Base-by-base conservation (phyloP, 2,797 vertebrate genomes). In the Pelobates cultripes region DNA sequence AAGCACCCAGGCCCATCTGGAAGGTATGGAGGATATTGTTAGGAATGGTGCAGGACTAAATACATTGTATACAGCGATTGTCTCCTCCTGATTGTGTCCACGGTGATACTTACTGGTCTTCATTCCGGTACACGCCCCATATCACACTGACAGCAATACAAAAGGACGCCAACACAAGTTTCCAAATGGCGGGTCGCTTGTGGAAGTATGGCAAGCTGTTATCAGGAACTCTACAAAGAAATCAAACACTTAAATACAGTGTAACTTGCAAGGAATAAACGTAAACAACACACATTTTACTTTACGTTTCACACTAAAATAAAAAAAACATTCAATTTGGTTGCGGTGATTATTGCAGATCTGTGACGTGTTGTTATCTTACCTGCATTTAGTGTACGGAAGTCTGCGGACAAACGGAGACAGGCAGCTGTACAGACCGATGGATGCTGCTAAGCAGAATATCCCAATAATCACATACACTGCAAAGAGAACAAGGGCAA, bases 1-100 rank as follows among this genome's bases (percentile, higher is more conserved):
- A 14, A 99, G 91, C 86, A 97, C 90, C 97, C 97, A 99, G 53
- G 97, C 97, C 98, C 98, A 99, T 90, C 98, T 98, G 85, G 40
- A 87, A 78, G 74, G 86, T 70, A 77, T 75, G 67, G 86, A 70
- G 2, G 28, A 41, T 5, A 5, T 51, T 68, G 17, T 40, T 4
- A 40, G 8, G 8, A 42, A 68, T 43, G 17, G 10, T 51, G 2
- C 5, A 51, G 10, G 5, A 51, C 47, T 6, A 3, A 51, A 51
- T 3, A 51, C 28, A 28, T 28, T 28, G 47, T 5, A 51, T 5
- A 51, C 10, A 51, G 2, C 1, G 47, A n/a, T 47, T 47, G 9
- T 47, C 4, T 4, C 41, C 66, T 68, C 17, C 66, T 68, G 17
- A 28, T 71, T 47, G 44, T 2, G 44, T 71, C 28, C 41, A 64